Evolutionary conservation across 2,113 vertebrate species (phyloP).

Genomic region (Ploceus nigricollis): DNA sequence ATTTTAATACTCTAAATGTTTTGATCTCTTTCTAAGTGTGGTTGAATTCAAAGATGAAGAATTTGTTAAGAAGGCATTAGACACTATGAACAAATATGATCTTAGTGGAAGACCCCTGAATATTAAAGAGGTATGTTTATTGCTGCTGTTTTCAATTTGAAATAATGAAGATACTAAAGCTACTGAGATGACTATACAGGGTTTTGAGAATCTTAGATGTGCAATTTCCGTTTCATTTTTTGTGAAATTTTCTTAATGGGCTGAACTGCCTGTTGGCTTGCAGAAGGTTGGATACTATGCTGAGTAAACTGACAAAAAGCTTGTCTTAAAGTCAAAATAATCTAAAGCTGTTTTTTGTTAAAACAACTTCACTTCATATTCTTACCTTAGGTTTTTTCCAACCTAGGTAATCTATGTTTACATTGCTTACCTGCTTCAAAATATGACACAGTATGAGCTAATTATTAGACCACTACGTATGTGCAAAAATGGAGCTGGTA

Average conservation of each 20-base stretch:
- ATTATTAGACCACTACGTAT: neutral
- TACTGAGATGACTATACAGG: neutral
- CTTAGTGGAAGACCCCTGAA: slow-evolving; percentile 94
- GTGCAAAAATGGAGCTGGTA: neutral
- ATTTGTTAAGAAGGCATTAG: slow-evolving; percentile 95
- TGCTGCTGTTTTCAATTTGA: neutral
- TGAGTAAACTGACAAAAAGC: neutral
- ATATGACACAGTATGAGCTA: neutral
- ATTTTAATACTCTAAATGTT: slow-evolving; percentile 48
- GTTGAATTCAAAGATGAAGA: slow-evolving; percentile 99
- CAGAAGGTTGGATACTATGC: neutral
- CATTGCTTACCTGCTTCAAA: neutral
- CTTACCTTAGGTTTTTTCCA: neutral
- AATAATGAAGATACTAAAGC: neutral
- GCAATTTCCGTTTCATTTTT: neutral
- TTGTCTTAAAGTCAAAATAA: neutral
- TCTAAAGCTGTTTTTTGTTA: neutral
- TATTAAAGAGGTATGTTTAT: slow-evolving; percentile 90
- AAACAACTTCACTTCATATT: neutral
- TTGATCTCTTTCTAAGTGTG: slow-evolving; percentile 79
- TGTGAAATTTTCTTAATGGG: neutral
- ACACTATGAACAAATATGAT: slow-evolving; percentile 95
- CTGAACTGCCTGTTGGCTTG: neutral
- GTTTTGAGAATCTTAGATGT: neutral
- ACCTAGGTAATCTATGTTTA: neutral